Evolutionary conservation across 2,797 vertebrate species (phyloP), one percentile per base, ranked within the genome.

Genomic region (Tangara arthus): DNA sequence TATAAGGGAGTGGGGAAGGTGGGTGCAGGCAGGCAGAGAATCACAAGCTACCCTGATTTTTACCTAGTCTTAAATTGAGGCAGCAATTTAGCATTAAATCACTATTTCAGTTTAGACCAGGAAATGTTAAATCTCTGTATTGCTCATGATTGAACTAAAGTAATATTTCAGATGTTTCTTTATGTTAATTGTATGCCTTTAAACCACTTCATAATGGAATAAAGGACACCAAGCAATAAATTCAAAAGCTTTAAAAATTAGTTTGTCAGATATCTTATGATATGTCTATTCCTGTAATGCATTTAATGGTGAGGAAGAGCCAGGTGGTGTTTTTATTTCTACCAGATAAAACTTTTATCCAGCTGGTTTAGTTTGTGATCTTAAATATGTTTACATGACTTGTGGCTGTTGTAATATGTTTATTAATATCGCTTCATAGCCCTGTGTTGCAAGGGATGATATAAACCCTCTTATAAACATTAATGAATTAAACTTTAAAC

Each of bases 261-360:
- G 39, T 72, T 71, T 87, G 32, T 81, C 53, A 75, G 16, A 8
- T 78, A 71, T 34, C 26, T 19, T 66, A 17, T 46, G 28, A 22
- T 63, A 57, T 44, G 12, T 69, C 30, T 77, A 19, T 61, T 80
- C 46, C 49, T 90, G 23, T 4, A 47, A 26, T 61, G n/a, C 9
- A 52, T 89, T 85, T 73, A 84, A 57, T 5, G 47, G 35, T 86
- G 61, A 91, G 28, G 17, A 85, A 93, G 12, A 82, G 8, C 18
- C 65, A 91, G 72, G 76, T 91, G 75, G 46, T 89, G 26, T 15
- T 86, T 91, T 92, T 52, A 85, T 85, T 89, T 93, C 35, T 75
- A 50, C 15, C 57, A 82, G 35, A 59, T 26, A 94, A 92, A 89
- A 5, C 30, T 42, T 75, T 21, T 34, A 59, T 52, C 35, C 65